phyloP scores from a whole-genome alignment of 2,888 invertebrate genomes.

The Lottia scabra region DNA sequence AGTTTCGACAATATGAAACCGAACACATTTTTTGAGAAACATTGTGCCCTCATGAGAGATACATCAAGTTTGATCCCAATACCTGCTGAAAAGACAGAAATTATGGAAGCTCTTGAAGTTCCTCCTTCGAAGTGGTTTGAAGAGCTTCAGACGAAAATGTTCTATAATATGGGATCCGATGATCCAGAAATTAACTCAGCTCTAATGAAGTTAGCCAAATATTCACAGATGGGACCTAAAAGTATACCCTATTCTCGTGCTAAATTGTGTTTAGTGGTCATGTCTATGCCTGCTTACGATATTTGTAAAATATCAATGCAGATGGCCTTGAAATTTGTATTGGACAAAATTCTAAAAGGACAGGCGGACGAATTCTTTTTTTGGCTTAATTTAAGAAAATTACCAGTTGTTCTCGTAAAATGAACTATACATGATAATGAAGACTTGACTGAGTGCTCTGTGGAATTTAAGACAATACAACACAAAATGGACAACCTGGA shows the following conservation, averaged over 20 bases:
- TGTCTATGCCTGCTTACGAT: slow-evolving; percentile 54
- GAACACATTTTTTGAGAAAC: slow-evolving; percentile 37
- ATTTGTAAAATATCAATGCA: slow-evolving; percentile 46
- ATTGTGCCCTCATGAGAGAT: slow-evolving; percentile 26
- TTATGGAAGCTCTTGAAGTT: slow-evolving; percentile 5
- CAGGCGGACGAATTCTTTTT: slow-evolving; percentile 38
- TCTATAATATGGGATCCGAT: slow-evolving; percentile 16
- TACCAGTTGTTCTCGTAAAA: slow-evolving; percentile 37
- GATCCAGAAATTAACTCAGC: slow-evolving; percentile 31
- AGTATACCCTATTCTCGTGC: slow-evolving; percentile 41
- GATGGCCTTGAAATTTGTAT: slow-evolving; percentile 45
- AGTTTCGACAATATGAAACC: slow-evolving; percentile 31
- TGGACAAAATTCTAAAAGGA: slow-evolving; percentile 43
- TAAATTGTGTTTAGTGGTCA: slow-evolving; percentile 49
- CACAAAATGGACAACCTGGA: no score
- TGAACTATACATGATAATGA: neutral
- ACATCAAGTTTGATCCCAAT: slow-evolving; percentile 27
- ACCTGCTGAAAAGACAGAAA: neutral
- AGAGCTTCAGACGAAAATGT: slow-evolving; percentile 36
- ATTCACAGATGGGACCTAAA: slow-evolving; percentile 43
- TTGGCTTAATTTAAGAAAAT: slow-evolving; percentile 44
- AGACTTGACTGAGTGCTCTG: no score
- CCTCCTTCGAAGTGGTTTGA: slow-evolving; percentile 36
- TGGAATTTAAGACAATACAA: no score
- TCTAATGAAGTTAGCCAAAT: slow-evolving; percentile 37